Base-by-base conservation (phyloP, 53 echinoderm and acorn worm genomes). In the Echinarachnius parma region DNA sequence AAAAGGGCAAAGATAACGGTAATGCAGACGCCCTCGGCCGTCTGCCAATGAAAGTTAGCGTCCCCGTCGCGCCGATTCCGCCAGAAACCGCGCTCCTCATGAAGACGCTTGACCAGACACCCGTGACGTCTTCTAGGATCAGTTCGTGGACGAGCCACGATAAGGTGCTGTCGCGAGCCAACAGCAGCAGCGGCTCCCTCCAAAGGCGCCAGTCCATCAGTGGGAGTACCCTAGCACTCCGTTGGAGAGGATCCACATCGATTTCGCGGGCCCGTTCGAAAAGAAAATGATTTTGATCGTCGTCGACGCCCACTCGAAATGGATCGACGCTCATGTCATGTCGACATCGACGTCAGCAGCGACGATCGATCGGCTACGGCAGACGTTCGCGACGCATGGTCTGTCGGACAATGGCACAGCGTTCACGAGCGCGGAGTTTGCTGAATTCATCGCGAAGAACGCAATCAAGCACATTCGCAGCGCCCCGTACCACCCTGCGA, bases 301-400 rank as follows among this genome's bases (percentile, higher is more conserved):
- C 9, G 82, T 87, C 18, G 78, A 82, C 58, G 87, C 75, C 15
- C 77, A 87, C 34, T 48, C 56, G 2, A 86, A 82, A 53, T 86
- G 81, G 77, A 35, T 77, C 36, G 81, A 77, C 33, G 69, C 79
- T 31, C 70, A 82, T 53, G 49, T 60, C 19, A 77, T 86, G 81
- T 50, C 44, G 3, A 24, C 37, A 1, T 27, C 86, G n/a, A 86
- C 77, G 9, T 58, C 76, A 30, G 59, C 37, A 48, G 64, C 57
- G 30, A 85, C 80, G 9, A 45, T 86, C 8, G 61, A 81, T 55
- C 72, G 54, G 22, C 34, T 81, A 20, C 81, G 76, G 21, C 56
- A 64, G n/a, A 66, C 50, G 21, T 52, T 52, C 55, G 81, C 33
- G 1, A 59, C 76, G n/a, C 42, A 39, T 13, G n/a, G 16, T 16